Percentiles rank a stretch among this genome's conserved stretches.
Evolutionary conservation across 2,797 vertebrate species (phyloP).

Genomic region (Rallus crepitans): DNA sequence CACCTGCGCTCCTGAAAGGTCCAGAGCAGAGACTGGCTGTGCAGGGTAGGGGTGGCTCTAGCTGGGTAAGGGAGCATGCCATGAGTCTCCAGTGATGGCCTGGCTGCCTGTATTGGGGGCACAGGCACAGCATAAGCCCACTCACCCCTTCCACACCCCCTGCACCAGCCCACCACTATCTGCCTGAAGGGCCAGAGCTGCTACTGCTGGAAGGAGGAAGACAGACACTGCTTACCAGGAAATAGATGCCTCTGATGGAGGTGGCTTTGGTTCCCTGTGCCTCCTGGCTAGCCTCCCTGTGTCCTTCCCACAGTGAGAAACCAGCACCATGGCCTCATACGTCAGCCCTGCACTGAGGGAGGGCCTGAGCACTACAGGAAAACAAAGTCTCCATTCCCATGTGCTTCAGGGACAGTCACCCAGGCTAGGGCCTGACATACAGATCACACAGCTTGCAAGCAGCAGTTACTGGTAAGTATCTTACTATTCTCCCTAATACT

Average conservation of each 20-base stretch:
- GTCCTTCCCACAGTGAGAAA: neutral
- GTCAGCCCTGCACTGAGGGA: neutral
- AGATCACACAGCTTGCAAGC: neutral
- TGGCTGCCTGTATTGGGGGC: rapidly evolving
- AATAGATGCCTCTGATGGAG: neutral
- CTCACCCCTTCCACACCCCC: neutral
- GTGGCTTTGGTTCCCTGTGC: neutral
- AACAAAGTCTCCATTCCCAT: neutral
- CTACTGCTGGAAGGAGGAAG: neutral
- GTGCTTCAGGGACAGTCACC: neutral
- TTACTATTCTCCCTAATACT: neutral
- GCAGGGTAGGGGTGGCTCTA: neutral
- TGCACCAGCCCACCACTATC: rapidly evolving
- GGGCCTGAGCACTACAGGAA: neutral
- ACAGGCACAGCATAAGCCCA: rapidly evolving
- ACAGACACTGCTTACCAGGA: neutral
- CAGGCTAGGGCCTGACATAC: neutral
- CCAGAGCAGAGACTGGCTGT: rapidly evolving
- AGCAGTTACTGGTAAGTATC: neutral
- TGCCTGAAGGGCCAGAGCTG: neutral
- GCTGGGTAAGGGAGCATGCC: neutral
- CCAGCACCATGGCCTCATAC: rapidly evolving
- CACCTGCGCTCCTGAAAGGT: neutral
- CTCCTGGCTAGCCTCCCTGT: neutral
- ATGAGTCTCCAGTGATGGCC: neutral